Conservation (phyloP, 2,113 vertebrate genomes). For the Phodopus roborovskii region DNA sequence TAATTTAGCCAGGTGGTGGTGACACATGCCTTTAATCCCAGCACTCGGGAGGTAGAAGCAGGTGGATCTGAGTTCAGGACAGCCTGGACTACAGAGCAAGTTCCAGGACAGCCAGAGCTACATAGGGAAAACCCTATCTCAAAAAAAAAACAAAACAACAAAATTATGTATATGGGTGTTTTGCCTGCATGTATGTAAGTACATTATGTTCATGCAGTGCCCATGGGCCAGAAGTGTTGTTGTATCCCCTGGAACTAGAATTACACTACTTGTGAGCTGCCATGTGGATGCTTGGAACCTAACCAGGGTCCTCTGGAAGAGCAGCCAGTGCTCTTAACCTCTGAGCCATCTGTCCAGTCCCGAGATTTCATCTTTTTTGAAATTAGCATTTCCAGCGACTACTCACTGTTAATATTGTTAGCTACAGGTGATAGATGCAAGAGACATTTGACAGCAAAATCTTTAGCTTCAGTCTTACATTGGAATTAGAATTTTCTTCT, state of each 20-base stretch:
- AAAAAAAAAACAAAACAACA: no score
- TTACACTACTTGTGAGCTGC: neutral
- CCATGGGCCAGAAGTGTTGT: neutral
- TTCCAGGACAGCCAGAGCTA: neutral
- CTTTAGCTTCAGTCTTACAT: neutral
- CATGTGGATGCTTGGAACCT: neutral
- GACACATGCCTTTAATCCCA: neutral
- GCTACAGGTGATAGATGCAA: neutral
- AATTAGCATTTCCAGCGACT: slow-evolving; percentile 26
- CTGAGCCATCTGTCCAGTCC: neutral
- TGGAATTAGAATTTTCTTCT: neutral
- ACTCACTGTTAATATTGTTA: slow-evolving; percentile 10
- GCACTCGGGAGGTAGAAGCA: neutral
- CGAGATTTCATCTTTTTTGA: neutral
- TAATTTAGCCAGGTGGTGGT: neutral
- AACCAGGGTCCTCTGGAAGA: no score
- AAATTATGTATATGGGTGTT: neutral
- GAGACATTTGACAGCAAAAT: slow-evolving; percentile 7
- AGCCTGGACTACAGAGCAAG: neutral
- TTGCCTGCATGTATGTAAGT: no score
- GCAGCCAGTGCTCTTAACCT: neutral
- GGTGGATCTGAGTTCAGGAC: neutral
- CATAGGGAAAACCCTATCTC: neutral
- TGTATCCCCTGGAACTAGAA: neutral
- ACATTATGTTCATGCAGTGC: neutral